Evolutionary conservation across 2,113 vertebrate species (phyloP), one percentile per base, ranked within the genome.

Genomic region (Urocynchramus pylzowi): DNA sequence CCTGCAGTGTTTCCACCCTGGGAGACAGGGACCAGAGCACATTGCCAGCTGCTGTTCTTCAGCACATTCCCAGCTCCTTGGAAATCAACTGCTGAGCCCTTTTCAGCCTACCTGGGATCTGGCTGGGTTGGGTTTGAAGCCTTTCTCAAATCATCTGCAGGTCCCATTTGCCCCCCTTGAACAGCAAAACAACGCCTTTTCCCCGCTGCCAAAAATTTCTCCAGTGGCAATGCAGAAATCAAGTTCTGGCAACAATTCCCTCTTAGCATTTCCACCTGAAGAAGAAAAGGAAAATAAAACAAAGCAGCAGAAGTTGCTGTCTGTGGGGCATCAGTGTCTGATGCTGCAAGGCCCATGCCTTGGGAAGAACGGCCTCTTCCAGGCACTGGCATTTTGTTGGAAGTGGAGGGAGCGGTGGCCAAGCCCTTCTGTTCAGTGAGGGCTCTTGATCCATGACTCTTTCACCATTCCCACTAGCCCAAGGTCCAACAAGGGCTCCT

Each of bases 191-290:
- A 9, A 14, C 0, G 0, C 44, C 23, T 59, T 35, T 61, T 60
- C n/a, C 11, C 23, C 0, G 1, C 57, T 82, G 54, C 57, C 39
- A 35, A 24, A 60, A 71, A 15, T 5, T 37, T 37, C 30, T 82
- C 45, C 18, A 23, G 0, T 3, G 30, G 9, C 0, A 0, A 18
- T 0, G 16, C 45, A 73, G 71, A 73, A 95, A 61, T 64, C 9
- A 4, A 35, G 21, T 27, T 64, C 41, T 53, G 52, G 65, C 41
- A 44, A 21, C 16, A 17, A 82, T 24, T 31, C 67, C 61, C 45
- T 65, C 57, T 64, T 35, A 22, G 5, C 17, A 13, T 63, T 91
- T 91, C 71, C 35, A 69, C 54, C 59, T 47, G 50, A 75, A 17
- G 5, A 7, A 61, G 14, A 30, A 33, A 54, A 49, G 10, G 20